Evolutionary conservation across 2,888 invertebrate genomes (phyloP).

Genomic region (Endotricha flammealis): DNA sequence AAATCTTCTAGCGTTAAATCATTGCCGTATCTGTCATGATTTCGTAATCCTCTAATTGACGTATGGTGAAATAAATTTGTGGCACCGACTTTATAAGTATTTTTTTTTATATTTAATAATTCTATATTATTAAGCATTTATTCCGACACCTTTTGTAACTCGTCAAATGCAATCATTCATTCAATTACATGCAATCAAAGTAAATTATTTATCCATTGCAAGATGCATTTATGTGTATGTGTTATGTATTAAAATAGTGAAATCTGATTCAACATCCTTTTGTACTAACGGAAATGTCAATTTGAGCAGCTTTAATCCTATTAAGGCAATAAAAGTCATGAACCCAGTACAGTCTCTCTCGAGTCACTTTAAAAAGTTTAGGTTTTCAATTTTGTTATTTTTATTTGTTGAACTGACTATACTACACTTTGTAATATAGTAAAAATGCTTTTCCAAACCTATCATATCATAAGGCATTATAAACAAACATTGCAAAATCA

Average conservation of each 20-base stretch:
- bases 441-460: no score
- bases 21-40: neutral
- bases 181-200: neutral
- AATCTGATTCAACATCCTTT: slow-evolving; percentile 23
- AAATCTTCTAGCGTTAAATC: neutral
- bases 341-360: slow-evolving; percentile 53
- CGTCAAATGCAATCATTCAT: neutral
- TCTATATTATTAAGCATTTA: neutral
- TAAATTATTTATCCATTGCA: slow-evolving; percentile 3
- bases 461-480: no score
- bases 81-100: neutral
- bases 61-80: neutral
- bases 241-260: neutral
- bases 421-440: no score
- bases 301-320: slow-evolving; percentile 47
- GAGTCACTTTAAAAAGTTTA: no score
- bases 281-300: slow-evolving; percentile 61
- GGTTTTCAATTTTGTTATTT: no score
- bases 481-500: no score
- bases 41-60: slow-evolving; percentile 1
- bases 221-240: neutral
- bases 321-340: slow-evolving; percentile 47
- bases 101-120: neutral
- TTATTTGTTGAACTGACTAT: no score
- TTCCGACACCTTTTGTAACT: neutral